These are phyloP conservation scores for Didymodactylos carnosus DNA, from an alignment of 2,888 invertebrate species.

Conservation along the genomic window DNA sequence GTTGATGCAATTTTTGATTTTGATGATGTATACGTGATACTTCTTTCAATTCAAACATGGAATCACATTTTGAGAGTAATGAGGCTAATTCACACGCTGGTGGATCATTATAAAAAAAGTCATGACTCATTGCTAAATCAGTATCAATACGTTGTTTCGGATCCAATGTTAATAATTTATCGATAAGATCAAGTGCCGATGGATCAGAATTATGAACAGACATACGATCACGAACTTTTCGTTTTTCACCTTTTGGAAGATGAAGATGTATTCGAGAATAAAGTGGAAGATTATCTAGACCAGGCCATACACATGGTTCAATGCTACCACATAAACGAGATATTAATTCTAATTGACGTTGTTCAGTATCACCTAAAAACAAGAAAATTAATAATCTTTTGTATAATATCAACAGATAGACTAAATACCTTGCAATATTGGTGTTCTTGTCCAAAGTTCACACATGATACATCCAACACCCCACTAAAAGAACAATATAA, in stretches of 20 bases:
- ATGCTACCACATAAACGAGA: constrained; percentile 89
- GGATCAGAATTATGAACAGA: constrained; percentile 74
- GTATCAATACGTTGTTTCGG: constrained; percentile 68
- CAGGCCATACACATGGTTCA: constrained; percentile 70
- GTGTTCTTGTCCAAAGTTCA: constrained; percentile 86
- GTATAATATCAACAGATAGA: neutral
- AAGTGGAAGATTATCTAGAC: constrained; percentile 52
- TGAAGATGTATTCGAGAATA: constrained; percentile 53
- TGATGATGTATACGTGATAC: neutral
- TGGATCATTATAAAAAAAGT: constrained; percentile 95
- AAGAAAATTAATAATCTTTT: neutral
- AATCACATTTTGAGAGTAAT: neutral
- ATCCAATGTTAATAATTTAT: constrained; percentile 70
- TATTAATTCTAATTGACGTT: constrained; percentile 78
- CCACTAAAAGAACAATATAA: too few species aligned
- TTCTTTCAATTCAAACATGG: neutral
- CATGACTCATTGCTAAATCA: constrained; percentile 60
- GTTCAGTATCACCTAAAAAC: constrained; percentile 65
- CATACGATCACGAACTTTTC: constrained; percentile 37
- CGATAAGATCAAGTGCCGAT: constrained; percentile 73
- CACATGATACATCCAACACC: constrained; percentile 96
- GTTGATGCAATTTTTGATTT: neutral
- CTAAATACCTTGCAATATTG: constrained; percentile 36
- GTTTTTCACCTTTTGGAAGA: constrained; percentile 29
- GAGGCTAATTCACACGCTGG: constrained; percentile 47